Conservation (phyloP, 2,888 invertebrate genomes). For the Oligia latruncula region DNA sequence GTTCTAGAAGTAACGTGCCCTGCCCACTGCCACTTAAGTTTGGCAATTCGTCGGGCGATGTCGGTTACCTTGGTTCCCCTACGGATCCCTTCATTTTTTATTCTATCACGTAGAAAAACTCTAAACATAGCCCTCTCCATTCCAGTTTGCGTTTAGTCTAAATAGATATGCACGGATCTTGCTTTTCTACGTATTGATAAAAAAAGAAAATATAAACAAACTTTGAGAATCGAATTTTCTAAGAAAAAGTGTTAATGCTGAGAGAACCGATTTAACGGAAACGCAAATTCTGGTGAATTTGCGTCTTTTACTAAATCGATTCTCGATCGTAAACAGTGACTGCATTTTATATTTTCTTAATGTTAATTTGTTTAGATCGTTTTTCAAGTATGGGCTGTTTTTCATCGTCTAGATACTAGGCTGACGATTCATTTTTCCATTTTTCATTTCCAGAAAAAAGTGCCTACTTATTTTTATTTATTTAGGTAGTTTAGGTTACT, state of each 20-base stretch:
- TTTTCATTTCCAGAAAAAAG: not conserved
- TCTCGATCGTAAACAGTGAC: not conserved
- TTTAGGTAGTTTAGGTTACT: too few species aligned
- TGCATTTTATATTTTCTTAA: not conserved
- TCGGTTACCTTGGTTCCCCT: too few species aligned
- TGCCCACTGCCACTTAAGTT: too few species aligned
- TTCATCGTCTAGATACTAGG: too few species aligned
- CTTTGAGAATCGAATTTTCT: not conserved
- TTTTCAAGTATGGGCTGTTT: too few species aligned
- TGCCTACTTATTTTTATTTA: not conserved
- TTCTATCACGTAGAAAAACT: too few species aligned
- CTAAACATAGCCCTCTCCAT: not conserved
- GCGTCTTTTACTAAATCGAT: not conserved
- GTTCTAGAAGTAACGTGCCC: too few species aligned
- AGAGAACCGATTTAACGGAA: not conserved
- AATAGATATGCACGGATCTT: constrained; percentile 2
- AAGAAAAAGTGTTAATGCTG: not conserved
- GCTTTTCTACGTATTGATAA: not conserved
- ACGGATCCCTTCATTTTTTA: too few species aligned
- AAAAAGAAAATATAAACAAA: constrained; percentile 17
- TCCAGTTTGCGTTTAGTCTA: not conserved
- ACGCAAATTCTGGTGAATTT: constrained; percentile 10
- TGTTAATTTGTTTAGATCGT: not conserved
- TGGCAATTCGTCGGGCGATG: too few species aligned
- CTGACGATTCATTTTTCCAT: not conserved